These are phyloP conservation scores for Ataeniobius toweri DNA, from an alignment of 2,797 vertebrate species.

Conservation along the genomic window DNA sequence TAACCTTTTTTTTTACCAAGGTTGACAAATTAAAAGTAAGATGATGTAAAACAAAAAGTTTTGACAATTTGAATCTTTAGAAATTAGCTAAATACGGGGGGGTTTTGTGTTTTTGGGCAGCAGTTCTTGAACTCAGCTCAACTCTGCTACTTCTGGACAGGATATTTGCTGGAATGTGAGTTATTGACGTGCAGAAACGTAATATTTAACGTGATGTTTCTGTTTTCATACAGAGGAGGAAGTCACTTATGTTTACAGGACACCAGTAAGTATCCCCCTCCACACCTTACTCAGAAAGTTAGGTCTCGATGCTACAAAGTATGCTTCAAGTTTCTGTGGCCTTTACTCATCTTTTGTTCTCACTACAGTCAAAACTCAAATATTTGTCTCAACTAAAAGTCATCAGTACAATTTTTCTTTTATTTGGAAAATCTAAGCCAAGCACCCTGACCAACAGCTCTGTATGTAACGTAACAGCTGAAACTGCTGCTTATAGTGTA, in stretches of 20 bases:
- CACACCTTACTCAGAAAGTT: background rate
- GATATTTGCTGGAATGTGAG: background rate
- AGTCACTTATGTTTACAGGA: slow-evolving; percentile 68
- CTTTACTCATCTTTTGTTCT: background rate
- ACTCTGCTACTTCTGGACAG: background rate
- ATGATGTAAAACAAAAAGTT: too few species aligned
- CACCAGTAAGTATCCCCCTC: slow-evolving; percentile 68
- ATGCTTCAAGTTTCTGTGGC: background rate
- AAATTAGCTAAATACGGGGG: too few species aligned
- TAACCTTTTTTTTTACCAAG: too few species aligned
- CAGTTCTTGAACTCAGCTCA: too few species aligned
- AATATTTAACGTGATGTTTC: slow-evolving; percentile 3
- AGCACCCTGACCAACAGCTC: background rate
- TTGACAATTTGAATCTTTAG: too few species aligned
- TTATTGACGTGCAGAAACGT: background rate
- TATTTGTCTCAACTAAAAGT: background rate
- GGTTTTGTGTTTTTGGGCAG: too few species aligned
- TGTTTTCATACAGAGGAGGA: slow-evolving; percentile 71
- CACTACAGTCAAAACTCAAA: background rate
- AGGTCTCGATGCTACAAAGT: background rate
- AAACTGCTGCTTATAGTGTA: background rate
- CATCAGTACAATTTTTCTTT: background rate
- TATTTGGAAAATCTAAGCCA: background rate
- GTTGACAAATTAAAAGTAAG: too few species aligned
- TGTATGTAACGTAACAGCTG: background rate